phyloP scores from a whole-genome alignment of 2,797 vertebrate species.

The Clarias pachynema region DNA sequence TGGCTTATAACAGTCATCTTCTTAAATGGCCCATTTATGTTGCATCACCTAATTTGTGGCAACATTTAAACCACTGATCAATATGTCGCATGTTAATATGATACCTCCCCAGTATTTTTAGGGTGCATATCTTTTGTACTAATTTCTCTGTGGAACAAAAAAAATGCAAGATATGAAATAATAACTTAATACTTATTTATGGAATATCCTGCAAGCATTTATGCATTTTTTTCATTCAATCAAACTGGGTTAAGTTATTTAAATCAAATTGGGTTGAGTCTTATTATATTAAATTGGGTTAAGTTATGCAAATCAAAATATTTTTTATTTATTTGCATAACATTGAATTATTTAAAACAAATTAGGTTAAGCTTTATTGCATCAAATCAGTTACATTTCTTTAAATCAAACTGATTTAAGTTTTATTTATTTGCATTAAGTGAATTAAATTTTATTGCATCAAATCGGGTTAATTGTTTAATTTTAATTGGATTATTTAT shows the following conservation, averaged over 20 bases:
- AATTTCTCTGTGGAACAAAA: neutral
- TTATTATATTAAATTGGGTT: neutral
- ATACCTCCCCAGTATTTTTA: neutral
- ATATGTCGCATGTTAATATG: conserved; percentile 22
- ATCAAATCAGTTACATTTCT: no score
- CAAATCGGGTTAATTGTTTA: no score
- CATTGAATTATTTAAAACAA: no score
- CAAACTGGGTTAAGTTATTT: neutral
- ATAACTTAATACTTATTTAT: no score
- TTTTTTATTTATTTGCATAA: no score
- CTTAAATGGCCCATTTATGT: conserved; percentile 48
- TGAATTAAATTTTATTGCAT: no score
- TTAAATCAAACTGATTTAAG: no score
- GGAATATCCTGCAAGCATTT: neutral
- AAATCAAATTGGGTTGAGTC: neutral
- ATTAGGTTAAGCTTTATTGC: no score
- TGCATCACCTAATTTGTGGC: conserved; percentile 31
- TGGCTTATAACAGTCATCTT: conserved; percentile 58
- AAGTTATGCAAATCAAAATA: neutral
- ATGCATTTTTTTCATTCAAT: neutral
- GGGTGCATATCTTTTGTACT: neutral
- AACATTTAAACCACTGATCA: conserved; percentile 29
- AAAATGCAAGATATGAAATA: neutral
- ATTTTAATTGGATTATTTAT: no score
- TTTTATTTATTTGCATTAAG: no score